Evolutionary conservation across 2,113 vertebrate genomes (phyloP).

Genomic region (Promerops cafer): DNA sequence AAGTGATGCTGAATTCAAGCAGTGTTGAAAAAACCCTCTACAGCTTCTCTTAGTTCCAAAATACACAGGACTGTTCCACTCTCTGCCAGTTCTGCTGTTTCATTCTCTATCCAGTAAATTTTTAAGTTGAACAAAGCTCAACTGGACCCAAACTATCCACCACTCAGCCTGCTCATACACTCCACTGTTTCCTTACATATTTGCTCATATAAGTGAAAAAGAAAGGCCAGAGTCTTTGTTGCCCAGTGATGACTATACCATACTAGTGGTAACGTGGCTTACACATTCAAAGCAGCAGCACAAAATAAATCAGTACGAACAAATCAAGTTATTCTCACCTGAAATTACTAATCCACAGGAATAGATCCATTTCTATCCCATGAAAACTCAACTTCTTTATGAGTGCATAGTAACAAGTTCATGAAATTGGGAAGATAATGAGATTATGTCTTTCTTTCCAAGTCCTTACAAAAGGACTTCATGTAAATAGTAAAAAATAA

Average conservation of each 20-base stretch:
- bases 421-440: neutral
- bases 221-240: neutral
- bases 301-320: neutral
- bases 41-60: neutral
- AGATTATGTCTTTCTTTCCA: neutral
- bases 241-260: rapidly evolving
- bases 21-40: neutral
- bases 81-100: neutral
- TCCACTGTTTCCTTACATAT: neutral
- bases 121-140: neutral
- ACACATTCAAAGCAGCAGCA: neutral
- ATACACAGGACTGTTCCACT: rapidly evolving
- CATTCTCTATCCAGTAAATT: neutral
- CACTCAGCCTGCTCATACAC: neutral
- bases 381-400: neutral
- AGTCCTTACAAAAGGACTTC: neutral
- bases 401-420: neutral
- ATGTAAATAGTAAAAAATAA: neutral
- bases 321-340: neutral
- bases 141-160: neutral
- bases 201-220: neutral
- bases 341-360: neutral
- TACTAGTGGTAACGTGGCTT: rapidly evolving
- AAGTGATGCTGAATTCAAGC: neutral
- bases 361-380: neutral